Conservation (phyloP, 1,140 invertebrate genomes). For the Harpegnathos saltator region DNA sequence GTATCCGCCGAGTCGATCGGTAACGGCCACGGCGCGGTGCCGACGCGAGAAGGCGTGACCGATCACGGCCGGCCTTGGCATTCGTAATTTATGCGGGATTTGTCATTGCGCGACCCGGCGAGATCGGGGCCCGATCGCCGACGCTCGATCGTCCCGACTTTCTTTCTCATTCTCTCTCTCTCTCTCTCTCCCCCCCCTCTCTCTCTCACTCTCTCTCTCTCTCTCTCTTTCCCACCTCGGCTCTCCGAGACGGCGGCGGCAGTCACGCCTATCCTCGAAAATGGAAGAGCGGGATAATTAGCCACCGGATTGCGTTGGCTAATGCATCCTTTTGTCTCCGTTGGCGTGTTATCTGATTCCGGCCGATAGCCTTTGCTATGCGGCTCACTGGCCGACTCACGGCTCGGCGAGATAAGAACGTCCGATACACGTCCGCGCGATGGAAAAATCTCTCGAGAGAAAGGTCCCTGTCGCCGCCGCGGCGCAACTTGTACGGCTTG, state of each 20-base stretch:
- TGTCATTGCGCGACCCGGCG: conserved; percentile 74
- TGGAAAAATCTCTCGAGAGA: conserved; percentile 66
- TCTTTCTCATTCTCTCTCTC: not conserved
- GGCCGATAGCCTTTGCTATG: conserved; percentile 60
- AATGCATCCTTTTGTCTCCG: conserved; percentile 80
- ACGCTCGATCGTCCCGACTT: not conserved
- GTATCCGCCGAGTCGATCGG: conserved; percentile 49
- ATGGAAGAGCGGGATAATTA: conserved; percentile 81
- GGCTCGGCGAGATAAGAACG: conserved; percentile 70
- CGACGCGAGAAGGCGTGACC: conserved; percentile 69
- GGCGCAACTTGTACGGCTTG: conserved; percentile 31
- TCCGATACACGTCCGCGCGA: conserved; percentile 67
- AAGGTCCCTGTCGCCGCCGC: conserved; percentile 12
- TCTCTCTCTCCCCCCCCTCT: not conserved
- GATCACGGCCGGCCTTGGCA: conserved; percentile 66
- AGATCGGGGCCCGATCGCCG: conserved; percentile 41
- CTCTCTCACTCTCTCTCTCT: not conserved
- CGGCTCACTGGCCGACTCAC: conserved; percentile 60
- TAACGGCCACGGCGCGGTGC: conserved; percentile 26
- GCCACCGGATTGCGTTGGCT: conserved; percentile 76
- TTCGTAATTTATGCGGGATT: conserved; percentile 82
- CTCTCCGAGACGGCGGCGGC: not conserved
- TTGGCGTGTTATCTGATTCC: conserved; percentile 62
- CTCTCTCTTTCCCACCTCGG: too few species aligned
- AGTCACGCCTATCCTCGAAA: conserved; percentile 77